Evolutionary conservation across 2,113 vertebrate species (phyloP), one percentile per base, ranked within the genome.

Genomic region (Rhadina sibilatrix): DNA sequence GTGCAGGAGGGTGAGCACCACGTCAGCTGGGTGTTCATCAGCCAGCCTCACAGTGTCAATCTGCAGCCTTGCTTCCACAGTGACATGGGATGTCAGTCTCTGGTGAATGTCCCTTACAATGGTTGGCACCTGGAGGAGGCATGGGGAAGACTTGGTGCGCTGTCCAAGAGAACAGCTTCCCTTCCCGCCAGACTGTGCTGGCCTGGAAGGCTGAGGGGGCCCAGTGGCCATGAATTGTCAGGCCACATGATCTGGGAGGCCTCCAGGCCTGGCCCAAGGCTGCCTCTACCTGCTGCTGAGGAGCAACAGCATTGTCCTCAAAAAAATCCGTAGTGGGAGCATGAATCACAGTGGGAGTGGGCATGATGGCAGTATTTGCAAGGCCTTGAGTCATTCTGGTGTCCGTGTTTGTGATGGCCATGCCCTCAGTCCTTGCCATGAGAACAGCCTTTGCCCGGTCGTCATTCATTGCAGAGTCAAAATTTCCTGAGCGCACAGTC

Each of bases 131-230:
- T 70, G 68, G n/a, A 38, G 4, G 27, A 52, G 27, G 10, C 10
- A 5, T 30, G 47, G 27, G 27, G 8, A 12, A 38, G 27, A 50
- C 9, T 37, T 69, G 7, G n/a, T 28, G n/a, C 2, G 2, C 15
- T 38, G 15, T 5, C 27, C 4, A 2, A 12, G 68, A n/a, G 20
- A 70, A 19, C 3, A 22, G 19, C 11, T 35, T 50, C 18, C 7
- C 18, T 28, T 28, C 25, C 18, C 2, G 0, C n/a, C 18, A 15
- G 17, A 21, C 24, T n/a, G 4, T 69, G 25, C n/a, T 50, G 47
- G 46, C 14, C 7, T 22, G 10, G 37, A 30, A 38, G 66, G 9
- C 7, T 30, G 13, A 37, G 27, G 27, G 0, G 5, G 19, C 13
- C 66, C 10, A 37, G 47, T 5, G n/a, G 14, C 5, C 5, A 1